Evolutionary conservation across 2,888 invertebrate genomes (phyloP).

Genomic region (Plebejus anna): DNA sequence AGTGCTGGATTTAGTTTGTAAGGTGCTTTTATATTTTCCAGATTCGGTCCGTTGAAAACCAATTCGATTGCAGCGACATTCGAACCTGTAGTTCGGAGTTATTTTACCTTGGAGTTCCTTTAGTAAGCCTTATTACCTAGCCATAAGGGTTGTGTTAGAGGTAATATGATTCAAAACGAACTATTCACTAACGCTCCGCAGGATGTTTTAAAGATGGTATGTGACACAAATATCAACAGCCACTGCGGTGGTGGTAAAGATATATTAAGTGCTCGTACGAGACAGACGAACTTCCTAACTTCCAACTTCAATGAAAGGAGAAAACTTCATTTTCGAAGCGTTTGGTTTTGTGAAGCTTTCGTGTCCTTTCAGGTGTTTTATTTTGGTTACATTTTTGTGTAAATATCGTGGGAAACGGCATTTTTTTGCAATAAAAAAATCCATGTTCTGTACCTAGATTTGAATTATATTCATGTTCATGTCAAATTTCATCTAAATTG

Average conservation of each 20-base stretch:
- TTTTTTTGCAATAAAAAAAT: background rate
- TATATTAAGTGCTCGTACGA: slow-evolving; percentile 17
- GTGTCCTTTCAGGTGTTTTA: background rate
- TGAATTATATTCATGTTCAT: too few species aligned
- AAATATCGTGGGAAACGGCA: too few species aligned
- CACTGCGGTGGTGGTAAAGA: background rate
- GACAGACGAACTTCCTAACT: slow-evolving; percentile 18
- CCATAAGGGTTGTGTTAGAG: background rate
- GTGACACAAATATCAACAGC: slow-evolving; percentile 18
- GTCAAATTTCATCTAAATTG: background rate
- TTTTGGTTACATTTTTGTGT: background rate
- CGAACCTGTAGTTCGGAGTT: background rate
- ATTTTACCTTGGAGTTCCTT: background rate
- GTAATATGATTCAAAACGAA: background rate
- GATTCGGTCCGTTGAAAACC: slow-evolving; percentile 14
- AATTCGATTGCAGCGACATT: slow-evolving; percentile 8
- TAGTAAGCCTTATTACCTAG: background rate
- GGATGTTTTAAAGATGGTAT: slow-evolving; percentile 16
- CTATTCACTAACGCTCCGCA: slow-evolving; percentile 15
- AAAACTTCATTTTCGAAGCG: slow-evolving; percentile 7
- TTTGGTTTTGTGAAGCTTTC: background rate
- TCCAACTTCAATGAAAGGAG: slow-evolving; percentile 17
- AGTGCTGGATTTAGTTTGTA: slow-evolving; percentile 15
- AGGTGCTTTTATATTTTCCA: slow-evolving; percentile 21
- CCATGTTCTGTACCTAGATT: too few species aligned